phyloP scores from a whole-genome alignment of 2,797 vertebrate genomes.

The Darevskia mixta region DNA sequence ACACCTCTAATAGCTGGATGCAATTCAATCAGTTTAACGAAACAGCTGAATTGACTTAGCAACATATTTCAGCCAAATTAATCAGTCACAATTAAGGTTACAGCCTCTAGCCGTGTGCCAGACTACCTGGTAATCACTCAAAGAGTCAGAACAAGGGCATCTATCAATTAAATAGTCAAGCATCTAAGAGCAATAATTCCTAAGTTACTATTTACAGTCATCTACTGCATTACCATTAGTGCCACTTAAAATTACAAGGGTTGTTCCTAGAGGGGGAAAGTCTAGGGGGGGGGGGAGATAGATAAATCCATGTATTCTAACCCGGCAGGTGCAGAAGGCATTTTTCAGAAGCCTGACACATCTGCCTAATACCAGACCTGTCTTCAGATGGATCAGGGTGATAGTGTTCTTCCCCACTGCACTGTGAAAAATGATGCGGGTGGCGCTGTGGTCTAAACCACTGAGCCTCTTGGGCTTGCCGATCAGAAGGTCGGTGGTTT shows the following conservation, averaged over 20 bases:
- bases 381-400: not conserved
- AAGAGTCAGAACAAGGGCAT: constrained; percentile 41
- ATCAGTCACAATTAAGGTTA: constrained; percentile 61
- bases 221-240: not conserved
- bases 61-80: constrained; percentile 60
- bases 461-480: no score
- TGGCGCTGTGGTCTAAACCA: no score
- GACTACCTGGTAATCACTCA: constrained; percentile 54
- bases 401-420: no score
- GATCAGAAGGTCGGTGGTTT: no score
- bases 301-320: not conserved
- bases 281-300: no score
- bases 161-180: constrained; percentile 48
- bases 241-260: not conserved
- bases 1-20: constrained; percentile 50
- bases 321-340: not conserved
- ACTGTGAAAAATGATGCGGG: not conserved
- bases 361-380: not conserved
- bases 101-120: constrained; percentile 23
- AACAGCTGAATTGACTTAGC: constrained; percentile 63
- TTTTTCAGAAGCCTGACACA: not conserved
- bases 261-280: accelerated
- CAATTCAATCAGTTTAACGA: constrained; percentile 65
- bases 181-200: constrained; percentile 42
- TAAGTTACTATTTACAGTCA: constrained; percentile 1